A percentile compares a stretch with the other conserved stretches of the same genome.
phyloP scores from a whole-genome alignment of 2,888 invertebrate species.

The Strigamia transsilvanica region DNA sequence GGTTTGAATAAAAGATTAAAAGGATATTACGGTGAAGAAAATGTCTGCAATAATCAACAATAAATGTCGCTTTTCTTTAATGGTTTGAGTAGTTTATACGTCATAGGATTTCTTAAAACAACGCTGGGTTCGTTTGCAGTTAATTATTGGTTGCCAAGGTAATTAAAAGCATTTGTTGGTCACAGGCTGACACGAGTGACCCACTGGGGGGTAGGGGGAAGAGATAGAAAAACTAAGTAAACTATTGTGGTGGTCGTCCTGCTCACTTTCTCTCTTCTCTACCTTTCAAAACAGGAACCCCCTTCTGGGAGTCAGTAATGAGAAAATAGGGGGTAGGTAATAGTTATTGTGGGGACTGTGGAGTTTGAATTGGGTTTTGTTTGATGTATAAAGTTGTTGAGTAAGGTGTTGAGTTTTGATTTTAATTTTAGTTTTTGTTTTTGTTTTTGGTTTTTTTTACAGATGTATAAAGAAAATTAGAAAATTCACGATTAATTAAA shows the following conservation, averaged over 20 bases:
- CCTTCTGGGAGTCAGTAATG: background rate
- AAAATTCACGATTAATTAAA: too few species aligned
- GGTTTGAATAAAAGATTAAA: background rate
- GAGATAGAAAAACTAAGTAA: background rate
- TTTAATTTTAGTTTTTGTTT: too few species aligned
- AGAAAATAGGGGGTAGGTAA: background rate
- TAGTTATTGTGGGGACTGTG: background rate
- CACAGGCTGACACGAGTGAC: constrained; percentile 18
- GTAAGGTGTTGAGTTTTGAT: background rate
- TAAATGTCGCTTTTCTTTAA: background rate
- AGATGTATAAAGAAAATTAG: too few species aligned
- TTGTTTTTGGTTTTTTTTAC: too few species aligned
- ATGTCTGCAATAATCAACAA: background rate
- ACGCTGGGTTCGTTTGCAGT: background rate
- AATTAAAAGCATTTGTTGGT: background rate
- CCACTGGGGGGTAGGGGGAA: background rate
- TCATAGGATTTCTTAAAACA: background rate
- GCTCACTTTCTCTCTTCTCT: background rate
- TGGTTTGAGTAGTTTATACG: background rate
- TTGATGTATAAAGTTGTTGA: background rate
- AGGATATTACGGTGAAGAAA: background rate
- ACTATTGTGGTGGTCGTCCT: background rate
- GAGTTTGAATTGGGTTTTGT: background rate
- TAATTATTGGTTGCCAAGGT: constrained; percentile 17
- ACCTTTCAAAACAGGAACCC: background rate